A percentile compares a stretch with the other conserved stretches of the same genome.
Evolutionary conservation across 2,113 vertebrate species (phyloP).

Genomic region (Globicephala melas): DNA sequence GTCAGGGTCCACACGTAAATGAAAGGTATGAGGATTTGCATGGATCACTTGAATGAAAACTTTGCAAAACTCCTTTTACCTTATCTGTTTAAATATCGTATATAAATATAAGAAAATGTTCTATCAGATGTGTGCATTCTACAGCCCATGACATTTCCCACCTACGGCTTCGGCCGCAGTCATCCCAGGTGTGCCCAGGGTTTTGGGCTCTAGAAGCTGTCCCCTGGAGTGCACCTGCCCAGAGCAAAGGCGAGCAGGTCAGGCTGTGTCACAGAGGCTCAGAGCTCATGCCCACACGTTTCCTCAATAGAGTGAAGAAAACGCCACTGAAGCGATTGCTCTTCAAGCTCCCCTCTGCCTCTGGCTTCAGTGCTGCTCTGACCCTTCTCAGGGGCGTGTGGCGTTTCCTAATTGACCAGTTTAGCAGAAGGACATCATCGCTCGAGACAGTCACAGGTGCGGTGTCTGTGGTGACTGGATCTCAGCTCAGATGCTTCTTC

Average conservation of each 20-base stretch:
- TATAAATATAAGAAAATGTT: background rate
- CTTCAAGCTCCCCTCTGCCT: background rate
- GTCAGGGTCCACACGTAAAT: background rate
- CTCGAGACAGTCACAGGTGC: background rate
- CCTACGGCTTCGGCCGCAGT: background rate
- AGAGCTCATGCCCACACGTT: fast-evolving
- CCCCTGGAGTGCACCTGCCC: no score
- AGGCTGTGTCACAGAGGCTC: background rate
- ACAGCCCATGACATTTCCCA: fast-evolving
- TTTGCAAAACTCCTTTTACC: background rate
- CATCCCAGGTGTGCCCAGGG: fast-evolving
- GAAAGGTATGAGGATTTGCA: no score
- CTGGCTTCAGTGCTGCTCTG: no score
- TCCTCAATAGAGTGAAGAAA: background rate
- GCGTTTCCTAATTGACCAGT: fast-evolving
- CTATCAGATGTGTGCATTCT: fast-evolving
- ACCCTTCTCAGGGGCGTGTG: fast-evolving
- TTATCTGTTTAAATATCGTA: background rate
- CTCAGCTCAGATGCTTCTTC: background rate
- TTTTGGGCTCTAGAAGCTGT: background rate
- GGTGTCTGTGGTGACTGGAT: fast-evolving
- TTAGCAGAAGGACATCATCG: background rate
- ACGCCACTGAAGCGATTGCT: background rate
- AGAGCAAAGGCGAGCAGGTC: background rate
- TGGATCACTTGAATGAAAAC: background rate